These are phyloP conservation scores for Notamacropus eugenii DNA, from an alignment of 2,797 vertebrate species.

Conservation along the genomic window DNA sequence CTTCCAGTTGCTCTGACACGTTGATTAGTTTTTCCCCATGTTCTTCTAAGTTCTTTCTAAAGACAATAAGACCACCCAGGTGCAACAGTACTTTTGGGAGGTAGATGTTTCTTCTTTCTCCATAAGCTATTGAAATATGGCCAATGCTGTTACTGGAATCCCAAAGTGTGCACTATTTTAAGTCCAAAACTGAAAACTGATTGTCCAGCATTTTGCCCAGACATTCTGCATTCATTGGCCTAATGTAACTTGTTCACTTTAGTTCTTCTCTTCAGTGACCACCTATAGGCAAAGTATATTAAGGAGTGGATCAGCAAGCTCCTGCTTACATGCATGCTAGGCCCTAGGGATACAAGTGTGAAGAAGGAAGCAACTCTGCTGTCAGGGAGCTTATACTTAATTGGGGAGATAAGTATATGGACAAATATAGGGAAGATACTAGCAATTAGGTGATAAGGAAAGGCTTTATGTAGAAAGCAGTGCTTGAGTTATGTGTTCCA, in stretches of 20 bases:
- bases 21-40: no score
- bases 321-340: not conserved
- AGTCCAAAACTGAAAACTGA: not conserved
- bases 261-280: not conserved
- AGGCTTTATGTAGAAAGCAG: not conserved
- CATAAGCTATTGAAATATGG: not conserved
- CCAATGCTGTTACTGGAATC: not conserved
- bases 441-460: not conserved
- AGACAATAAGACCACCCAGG: not conserved
- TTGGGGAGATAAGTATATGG: not conserved
- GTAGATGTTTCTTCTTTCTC: not conserved
- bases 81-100: not conserved
- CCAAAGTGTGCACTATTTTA: not conserved
- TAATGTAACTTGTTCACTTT: not conserved
- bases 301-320: not conserved
- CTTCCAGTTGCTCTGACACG: no score
- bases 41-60: not conserved
- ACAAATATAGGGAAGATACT: not conserved
- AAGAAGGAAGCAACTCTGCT: not conserved
- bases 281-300: not conserved
- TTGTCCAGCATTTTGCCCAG: no score
- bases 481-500: not conserved
- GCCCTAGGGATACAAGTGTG: not conserved
- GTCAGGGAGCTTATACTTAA: no score
- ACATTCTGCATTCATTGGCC: not conserved